Evolutionary conservation across 2,888 invertebrate species (phyloP).

Genomic region (Crepidodera aurea): DNA sequence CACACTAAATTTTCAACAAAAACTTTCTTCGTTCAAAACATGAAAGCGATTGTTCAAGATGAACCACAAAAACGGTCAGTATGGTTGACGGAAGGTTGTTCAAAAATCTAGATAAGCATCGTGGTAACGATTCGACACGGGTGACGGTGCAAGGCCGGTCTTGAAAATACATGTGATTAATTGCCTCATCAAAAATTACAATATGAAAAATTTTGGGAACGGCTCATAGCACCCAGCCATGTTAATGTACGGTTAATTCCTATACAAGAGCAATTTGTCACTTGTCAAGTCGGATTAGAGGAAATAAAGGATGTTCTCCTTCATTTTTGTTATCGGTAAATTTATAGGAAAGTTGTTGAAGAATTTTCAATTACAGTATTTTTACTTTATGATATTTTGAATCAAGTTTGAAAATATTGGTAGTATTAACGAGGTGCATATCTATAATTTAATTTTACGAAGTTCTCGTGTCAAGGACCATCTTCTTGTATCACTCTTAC

Average conservation of each 20-base stretch:
- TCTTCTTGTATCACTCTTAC: too few species aligned
- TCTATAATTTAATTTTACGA: too few species aligned
- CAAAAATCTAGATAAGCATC: conserved; percentile 33
- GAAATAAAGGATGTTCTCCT: conserved; percentile 19
- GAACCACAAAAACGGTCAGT: conserved; percentile 15
- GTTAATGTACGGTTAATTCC: conserved; percentile 35
- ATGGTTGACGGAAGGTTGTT: conserved; percentile 27
- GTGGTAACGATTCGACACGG: conserved; percentile 26
- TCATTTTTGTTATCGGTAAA: conserved; percentile 9
- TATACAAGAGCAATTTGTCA: conserved; percentile 28
- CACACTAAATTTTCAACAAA: neutral
- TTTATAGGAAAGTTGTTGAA: too few species aligned
- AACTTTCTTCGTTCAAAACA: conserved; percentile 8
- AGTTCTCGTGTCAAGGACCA: too few species aligned
- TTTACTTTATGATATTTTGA: too few species aligned
- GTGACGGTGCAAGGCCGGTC: conserved; percentile 29
- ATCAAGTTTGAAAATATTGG: too few species aligned
- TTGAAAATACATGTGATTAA: conserved; percentile 33
- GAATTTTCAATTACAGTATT: too few species aligned
- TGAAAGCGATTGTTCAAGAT: conserved; percentile 19
- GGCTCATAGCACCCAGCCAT: conserved; percentile 14
- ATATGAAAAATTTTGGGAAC: conserved; percentile 32
- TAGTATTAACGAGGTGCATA: too few species aligned
- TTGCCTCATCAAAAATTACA: conserved; percentile 35
- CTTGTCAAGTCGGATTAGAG: conserved; percentile 30